phyloP scores from a whole-genome alignment of 2,888 invertebrate genomes.

The Lampropteryx suffumata region DNA sequence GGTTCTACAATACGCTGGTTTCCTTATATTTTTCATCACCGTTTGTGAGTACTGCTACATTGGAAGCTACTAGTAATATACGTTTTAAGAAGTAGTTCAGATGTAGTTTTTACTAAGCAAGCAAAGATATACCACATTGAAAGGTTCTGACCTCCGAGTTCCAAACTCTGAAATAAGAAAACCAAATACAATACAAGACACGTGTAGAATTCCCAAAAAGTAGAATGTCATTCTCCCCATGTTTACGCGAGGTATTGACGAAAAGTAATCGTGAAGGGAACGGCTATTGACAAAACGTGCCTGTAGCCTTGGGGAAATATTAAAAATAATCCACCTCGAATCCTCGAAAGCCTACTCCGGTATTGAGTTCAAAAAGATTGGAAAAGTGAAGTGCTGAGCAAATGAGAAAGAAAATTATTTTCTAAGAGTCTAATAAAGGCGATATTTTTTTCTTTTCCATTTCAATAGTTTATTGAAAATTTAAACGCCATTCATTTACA shows the following conservation, averaged over 20 bases:
- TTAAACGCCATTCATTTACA: no score
- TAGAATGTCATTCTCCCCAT: constrained; percentile 53
- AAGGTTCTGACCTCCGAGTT: no score
- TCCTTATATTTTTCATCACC: no score
- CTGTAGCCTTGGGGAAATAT: constrained; percentile 47
- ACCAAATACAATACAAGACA: constrained; percentile 37
- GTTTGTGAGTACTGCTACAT: no score
- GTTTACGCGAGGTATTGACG: constrained; percentile 68
- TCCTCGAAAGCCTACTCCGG: constrained; percentile 43
- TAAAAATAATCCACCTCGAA: constrained; percentile 42
- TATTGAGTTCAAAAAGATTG: constrained; percentile 49
- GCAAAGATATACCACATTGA: no score
- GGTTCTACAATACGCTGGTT: no score
- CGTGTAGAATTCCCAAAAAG: constrained; percentile 40
- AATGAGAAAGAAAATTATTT: constrained; percentile 33
- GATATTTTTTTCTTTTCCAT: neutral
- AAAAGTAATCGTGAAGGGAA: constrained; percentile 65
- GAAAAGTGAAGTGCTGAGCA: constrained; percentile 36
- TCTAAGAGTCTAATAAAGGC: constrained; percentile 6
- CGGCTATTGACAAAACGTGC: constrained; percentile 76
- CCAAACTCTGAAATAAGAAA: constrained; percentile 37
- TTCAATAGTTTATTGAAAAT: neutral
- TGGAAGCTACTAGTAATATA: no score
- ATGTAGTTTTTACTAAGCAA: no score
- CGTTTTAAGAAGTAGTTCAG: no score